phyloP scores from a whole-genome alignment of 2,797 vertebrate genomes.

The Clarias platycephalus region DNA sequence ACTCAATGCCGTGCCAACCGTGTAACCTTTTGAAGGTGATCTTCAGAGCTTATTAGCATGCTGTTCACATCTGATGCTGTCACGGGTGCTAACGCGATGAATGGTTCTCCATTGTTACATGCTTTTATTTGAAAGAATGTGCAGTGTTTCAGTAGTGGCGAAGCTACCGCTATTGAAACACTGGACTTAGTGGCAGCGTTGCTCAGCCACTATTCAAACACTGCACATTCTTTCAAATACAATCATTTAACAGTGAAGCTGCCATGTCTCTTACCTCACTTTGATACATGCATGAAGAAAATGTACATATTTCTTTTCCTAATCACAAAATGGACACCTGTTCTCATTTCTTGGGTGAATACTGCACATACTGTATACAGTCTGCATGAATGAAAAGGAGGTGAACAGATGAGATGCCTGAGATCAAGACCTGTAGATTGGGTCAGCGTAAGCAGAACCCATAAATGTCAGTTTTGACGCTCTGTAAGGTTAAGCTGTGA shows the following conservation, averaged over 20 bases:
- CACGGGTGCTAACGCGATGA: neutral
- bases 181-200: too few species aligned
- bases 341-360: constrained; percentile 6
- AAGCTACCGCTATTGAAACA: neutral
- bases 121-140: constrained; percentile 37
- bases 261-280: constrained; percentile 10
- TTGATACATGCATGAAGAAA: constrained; percentile 39
- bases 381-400: constrained; percentile 24
- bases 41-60: constrained; percentile 36
- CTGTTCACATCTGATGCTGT: constrained; percentile 25
- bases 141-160: constrained; percentile 3
- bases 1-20: neutral
- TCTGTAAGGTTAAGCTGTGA: constrained; percentile 42
- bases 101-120: constrained; percentile 31
- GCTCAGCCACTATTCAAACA: too few species aligned
- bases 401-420: constrained; percentile 9
- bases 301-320: constrained; percentile 28
- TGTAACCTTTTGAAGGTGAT: constrained; percentile 16
- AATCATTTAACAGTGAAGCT: neutral
- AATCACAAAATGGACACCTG: neutral
- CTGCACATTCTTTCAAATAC: too few species aligned
- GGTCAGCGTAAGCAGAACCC: neutral
- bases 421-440: constrained; percentile 22
- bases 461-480: constrained; percentile 18
- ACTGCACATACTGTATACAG: neutral